Percentiles rank a stretch among this genome's conserved stretches.
phyloP scores from a whole-genome alignment of 2,888 invertebrate species.

The Chironomus tentans region DNA sequence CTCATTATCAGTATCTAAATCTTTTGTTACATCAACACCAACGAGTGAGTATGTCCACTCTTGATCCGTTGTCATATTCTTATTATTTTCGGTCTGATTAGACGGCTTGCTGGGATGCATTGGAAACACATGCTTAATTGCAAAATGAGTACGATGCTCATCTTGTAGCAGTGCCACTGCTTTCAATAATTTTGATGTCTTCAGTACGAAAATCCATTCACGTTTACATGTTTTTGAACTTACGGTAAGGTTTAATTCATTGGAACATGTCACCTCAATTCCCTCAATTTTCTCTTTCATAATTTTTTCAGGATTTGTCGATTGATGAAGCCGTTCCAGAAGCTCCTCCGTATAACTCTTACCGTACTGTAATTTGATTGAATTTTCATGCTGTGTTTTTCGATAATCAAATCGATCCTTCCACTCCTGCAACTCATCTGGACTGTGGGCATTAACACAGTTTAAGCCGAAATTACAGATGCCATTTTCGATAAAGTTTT shows the following conservation, averaged over 20 bases:
- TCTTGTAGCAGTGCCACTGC: constrained; percentile 61
- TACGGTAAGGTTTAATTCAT: constrained; percentile 51
- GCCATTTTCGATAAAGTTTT: constrained; percentile 48
- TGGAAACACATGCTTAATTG: constrained; percentile 46
- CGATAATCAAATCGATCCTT: constrained; percentile 59
- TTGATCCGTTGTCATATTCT: constrained; percentile 43
- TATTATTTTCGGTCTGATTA: constrained; percentile 13
- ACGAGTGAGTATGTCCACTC: constrained; percentile 46
- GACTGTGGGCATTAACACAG: constrained; percentile 66
- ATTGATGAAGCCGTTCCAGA: constrained; percentile 53
- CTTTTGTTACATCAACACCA: not conserved
- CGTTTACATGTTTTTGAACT: constrained; percentile 52
- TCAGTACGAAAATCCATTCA: constrained; percentile 52
- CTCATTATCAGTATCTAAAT: not conserved
- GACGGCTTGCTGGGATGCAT: constrained; percentile 30
- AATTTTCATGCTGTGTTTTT: constrained; percentile 52
- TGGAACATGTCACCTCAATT: constrained; percentile 50
- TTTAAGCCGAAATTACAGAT: constrained; percentile 59
- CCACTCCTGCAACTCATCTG: constrained; percentile 64
- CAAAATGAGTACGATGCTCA: constrained; percentile 58
- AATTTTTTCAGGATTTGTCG: constrained; percentile 52
- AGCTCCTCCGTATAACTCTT: constrained; percentile 51
- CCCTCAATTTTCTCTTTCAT: constrained; percentile 53
- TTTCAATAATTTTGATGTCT: constrained; percentile 46
- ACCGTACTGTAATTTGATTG: constrained; percentile 58